phyloP scores from a whole-genome alignment of 2,888 invertebrate genomes.

The Eilema depressum region DNA sequence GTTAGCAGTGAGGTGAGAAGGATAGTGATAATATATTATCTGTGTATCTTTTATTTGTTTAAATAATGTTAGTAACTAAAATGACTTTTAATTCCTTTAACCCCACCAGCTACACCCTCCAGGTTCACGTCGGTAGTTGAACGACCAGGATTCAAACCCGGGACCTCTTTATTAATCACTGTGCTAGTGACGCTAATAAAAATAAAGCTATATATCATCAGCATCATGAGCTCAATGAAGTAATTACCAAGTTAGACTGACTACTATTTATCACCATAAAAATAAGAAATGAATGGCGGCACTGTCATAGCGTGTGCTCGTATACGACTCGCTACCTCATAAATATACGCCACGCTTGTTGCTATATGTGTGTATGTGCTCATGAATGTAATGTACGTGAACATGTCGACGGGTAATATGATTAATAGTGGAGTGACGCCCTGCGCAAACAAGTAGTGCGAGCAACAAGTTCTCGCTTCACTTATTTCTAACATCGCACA shows the following conservation, averaged over 20 bases:
- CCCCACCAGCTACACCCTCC: too few species aligned
- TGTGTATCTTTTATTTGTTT: too few species aligned
- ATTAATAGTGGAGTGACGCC: constrained; percentile 28
- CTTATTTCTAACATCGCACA: constrained; percentile 3
- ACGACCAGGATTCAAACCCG: too few species aligned
- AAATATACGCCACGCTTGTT: not conserved
- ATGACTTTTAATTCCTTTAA: too few species aligned
- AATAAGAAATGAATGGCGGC: not conserved
- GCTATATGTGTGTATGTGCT: not conserved
- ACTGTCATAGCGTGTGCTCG: not conserved
- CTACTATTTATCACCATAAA: not conserved
- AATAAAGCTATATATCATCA: too few species aligned
- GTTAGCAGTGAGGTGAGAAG: not conserved
- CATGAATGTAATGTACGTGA: not conserved
- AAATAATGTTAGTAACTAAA: too few species aligned
- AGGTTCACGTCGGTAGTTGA: too few species aligned
- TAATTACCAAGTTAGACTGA: not conserved
- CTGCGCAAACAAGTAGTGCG: constrained; percentile 22
- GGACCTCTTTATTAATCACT: too few species aligned
- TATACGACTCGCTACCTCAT: not conserved
- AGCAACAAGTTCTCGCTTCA: constrained; percentile 43
- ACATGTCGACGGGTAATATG: constrained; percentile 10
- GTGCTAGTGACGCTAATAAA: too few species aligned
- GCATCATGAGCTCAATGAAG: not conserved
- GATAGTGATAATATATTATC: too few species aligned